phyloP scores from a whole-genome alignment of 2,113 vertebrate species.

The Balaenoptera acutorostrata region DNA sequence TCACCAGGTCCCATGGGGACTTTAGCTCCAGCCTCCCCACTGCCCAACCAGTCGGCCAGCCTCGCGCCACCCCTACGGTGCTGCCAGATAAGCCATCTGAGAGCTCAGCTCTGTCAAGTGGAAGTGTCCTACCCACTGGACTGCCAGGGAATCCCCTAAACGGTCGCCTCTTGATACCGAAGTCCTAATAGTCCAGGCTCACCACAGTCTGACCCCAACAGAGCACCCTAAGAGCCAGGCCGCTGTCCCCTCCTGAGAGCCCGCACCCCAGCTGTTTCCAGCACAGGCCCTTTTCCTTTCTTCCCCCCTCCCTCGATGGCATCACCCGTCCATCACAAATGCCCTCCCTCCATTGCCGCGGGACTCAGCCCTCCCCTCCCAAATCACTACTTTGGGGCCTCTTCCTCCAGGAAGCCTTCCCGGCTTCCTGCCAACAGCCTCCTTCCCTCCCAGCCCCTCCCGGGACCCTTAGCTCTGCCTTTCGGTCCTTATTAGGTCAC shows the following conservation, averaged over 20 bases:
- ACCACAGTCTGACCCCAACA: not conserved
- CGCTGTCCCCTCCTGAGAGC: not conserved
- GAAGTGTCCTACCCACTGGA: not conserved
- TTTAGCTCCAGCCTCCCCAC: not conserved
- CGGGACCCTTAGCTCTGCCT: not conserved
- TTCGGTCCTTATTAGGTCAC: not conserved
- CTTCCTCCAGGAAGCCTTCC: not conserved
- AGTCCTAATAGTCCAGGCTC: not conserved
- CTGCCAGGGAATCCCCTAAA: not conserved
- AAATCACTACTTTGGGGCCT: not conserved
- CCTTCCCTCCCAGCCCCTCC: not conserved
- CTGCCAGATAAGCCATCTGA: not conserved
- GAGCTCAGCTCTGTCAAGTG: not conserved
- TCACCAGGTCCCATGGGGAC: too few species aligned
- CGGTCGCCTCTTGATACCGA: not conserved
- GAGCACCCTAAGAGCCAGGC: not conserved
- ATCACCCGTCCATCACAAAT: not conserved
- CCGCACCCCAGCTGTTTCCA: not conserved
- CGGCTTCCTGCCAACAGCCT: not conserved
- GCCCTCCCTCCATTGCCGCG: not conserved
- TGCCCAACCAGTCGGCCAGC: not conserved
- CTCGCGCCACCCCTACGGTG: accelerated
- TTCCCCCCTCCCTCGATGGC: not conserved
- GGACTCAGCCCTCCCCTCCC: not conserved
- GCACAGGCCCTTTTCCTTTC: not conserved